Evolutionary conservation across 2,113 vertebrate species (phyloP), one percentile per base, ranked within the genome.

Genomic region (Chlamydotis undulata): DNA sequence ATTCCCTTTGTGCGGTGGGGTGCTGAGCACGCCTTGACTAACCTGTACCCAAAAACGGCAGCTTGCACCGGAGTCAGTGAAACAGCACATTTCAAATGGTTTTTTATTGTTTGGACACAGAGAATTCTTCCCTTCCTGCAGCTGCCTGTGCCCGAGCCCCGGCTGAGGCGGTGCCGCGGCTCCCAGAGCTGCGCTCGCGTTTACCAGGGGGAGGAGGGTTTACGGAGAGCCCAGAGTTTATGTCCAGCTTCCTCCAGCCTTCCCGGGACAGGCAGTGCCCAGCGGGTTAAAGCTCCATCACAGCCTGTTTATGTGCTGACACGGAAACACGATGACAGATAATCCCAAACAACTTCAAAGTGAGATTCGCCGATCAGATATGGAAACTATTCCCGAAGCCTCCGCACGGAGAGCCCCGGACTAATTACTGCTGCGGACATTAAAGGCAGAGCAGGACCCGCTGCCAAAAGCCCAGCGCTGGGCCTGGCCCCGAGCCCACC

Each of bases 341-440:
- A 83, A 95, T 94, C 95, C 94, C 93, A 97, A 97, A 96, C 96
- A 97, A 96, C 97, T 96, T 97, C 97, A 97, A 97, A 97, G 96
- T 19, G 0, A 94, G 94, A 97, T 97, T 13, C 6, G 21, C 8
- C 78, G 35, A 11, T 29, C 87, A 37, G 96, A 92, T 96, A 96
- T 59, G 93, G 96, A 59, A 97, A 96, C 63, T 89, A 94, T 97
- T 95, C 91, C 8, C 16, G 2, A 65, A 71, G 88, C 56, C 55
- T 59, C 73, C 18, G 73, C 3, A 15, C 5, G 7, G 49, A 49
- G 69, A 84, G 49, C 19, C 33, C 59, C 63, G 10, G 35, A 19
- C 65, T 91, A n/a, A 43, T 77, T 35, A 33, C 65, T 9, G 8
- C 57, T 29, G 53, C 1, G 39, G 78, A 82, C 43, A n/a, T 50